Percentiles rank a stretch among this genome's conserved stretches.
These are phyloP conservation scores for Gasterosteus aculeatus DNA, from an alignment of 2,113 vertebrate species.

Conservation along the genomic window DNA sequence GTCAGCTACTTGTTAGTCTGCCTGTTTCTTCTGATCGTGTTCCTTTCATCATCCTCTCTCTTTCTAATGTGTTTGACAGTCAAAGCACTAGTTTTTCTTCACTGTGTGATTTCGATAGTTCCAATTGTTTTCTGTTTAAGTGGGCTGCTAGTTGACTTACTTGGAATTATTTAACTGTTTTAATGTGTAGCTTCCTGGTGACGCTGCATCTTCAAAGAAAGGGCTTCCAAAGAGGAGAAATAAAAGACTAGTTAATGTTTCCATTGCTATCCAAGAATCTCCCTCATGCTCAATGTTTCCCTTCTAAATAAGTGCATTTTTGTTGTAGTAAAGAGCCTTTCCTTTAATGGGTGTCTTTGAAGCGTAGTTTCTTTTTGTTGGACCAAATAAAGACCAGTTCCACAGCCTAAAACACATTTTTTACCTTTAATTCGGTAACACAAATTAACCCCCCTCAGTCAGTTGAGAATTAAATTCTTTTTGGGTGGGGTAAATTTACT, in stretches of 20 bases:
- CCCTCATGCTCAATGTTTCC: conserved; percentile 37
- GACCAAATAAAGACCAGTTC: background rate
- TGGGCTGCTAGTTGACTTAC: conserved; percentile 39
- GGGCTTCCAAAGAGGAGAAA: conserved; percentile 38
- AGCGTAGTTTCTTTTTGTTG: background rate
- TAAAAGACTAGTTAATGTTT: conserved; percentile 52
- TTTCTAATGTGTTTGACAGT: conserved; percentile 24
- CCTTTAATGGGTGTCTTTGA: background rate
- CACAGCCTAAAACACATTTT: conserved; percentile 6
- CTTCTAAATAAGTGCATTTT: conserved; percentile 35
- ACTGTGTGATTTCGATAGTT: conserved; percentile 12
- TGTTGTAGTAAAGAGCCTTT: conserved; percentile 23
- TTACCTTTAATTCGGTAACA: no score
- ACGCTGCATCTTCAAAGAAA: conserved; percentile 50
- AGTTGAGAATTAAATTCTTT: background rate
- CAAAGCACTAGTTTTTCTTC: conserved; percentile 26
- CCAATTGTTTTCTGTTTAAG: background rate
- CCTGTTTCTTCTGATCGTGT: conserved; percentile 6
- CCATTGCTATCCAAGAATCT: conserved; percentile 38
- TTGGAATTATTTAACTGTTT: conserved; percentile 55
- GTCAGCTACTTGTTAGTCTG: conserved; percentile 14
- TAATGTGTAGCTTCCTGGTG: conserved; percentile 57
- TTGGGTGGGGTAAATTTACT: conserved; percentile 5
- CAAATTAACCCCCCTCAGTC: conserved; percentile 30
- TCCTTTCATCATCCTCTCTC: conserved; percentile 23